A percentile compares a stretch with the other conserved stretches of the same genome.
phyloP scores from a whole-genome alignment of 2,888 invertebrate genomes.

The Hydrotaea cyrtoneurina region DNA sequence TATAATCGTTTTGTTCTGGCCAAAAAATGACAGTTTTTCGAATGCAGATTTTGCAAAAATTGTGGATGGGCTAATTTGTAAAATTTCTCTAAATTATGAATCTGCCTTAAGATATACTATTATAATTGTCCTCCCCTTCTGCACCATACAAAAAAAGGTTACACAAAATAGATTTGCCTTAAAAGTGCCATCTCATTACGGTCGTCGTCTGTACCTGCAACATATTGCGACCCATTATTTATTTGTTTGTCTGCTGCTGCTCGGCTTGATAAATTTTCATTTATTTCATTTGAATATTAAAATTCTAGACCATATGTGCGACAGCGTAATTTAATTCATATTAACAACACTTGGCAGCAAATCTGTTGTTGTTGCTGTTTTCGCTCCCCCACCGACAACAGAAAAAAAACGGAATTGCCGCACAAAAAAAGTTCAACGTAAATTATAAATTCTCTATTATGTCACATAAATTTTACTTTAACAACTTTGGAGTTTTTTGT shows the following conservation, averaged over 20 bases:
- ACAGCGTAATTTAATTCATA: slow-evolving; percentile 25
- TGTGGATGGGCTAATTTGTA: too few relatives aligned
- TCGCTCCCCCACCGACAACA: not conserved
- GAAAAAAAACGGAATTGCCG: not conserved
- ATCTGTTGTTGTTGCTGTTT: not conserved
- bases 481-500: not conserved
- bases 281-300: slow-evolving; percentile 32
- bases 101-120: too few relatives aligned
- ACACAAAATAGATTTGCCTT: not conserved
- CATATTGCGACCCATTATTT: not conserved
- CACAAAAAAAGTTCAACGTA: not conserved
- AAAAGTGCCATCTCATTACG: not conserved
- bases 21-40: not conserved
- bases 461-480: slow-evolving; percentile 24
- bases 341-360: slow-evolving; percentile 11
- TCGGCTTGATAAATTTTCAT: not conserved
- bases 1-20: not conserved
- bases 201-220: not conserved
- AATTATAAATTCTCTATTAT: slow-evolving; percentile 14
- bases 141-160: not conserved
- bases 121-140: not conserved
- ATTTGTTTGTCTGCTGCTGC: not conserved
- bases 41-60: not conserved
- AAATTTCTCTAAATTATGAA: too few relatives aligned
- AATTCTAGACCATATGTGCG: slow-evolving; percentile 29